These are phyloP conservation scores for Octodon degus DNA, from an alignment of 2,113 vertebrate genomes.

Conservation along the genomic window DNA sequence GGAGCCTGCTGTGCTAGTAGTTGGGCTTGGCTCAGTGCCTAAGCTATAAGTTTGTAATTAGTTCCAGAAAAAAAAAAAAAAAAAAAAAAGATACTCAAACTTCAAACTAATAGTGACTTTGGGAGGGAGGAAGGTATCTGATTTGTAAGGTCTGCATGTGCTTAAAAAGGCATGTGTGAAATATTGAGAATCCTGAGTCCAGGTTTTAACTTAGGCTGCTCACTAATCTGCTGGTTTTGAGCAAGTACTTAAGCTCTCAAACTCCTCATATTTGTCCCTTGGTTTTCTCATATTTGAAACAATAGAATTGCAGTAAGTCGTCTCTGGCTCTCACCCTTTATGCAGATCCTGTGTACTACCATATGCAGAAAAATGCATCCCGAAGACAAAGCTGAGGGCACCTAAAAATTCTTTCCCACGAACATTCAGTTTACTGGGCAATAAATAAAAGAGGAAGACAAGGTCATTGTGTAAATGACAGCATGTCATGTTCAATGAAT, in stretches of 20 bases:
- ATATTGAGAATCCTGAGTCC: not conserved
- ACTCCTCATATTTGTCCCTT: not conserved
- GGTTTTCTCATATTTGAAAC: conserved; percentile 14
- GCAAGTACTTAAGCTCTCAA: conserved; percentile 5
- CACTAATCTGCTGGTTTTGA: conserved; percentile 21
- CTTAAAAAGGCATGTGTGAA: not conserved
- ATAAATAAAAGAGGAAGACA: conserved; percentile 68
- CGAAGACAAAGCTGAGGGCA: not conserved
- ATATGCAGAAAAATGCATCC: conserved; percentile 59
- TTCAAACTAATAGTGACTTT: conserved; percentile 58
- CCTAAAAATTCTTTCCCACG: conserved; percentile 71
- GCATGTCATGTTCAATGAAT: conserved; percentile 45
- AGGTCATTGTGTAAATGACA: conserved; percentile 53
- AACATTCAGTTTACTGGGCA: conserved; percentile 61
- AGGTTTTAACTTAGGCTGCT: not conserved
- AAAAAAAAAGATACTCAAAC: not conserved
- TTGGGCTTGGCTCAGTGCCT: conserved; percentile 17
- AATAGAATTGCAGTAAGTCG: not conserved
- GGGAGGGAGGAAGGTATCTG: conserved; percentile 13
- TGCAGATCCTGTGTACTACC: not conserved
- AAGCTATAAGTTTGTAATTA: conserved; percentile 63
- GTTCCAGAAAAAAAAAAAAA: conserved; percentile 41
- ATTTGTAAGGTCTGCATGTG: conserved; percentile 11
- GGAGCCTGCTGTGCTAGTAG: not conserved
- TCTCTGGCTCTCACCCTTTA: not conserved